A percentile compares a stretch with the other conserved stretches of the same genome.
These are phyloP conservation scores for Odontomyia ornata DNA, from an alignment of 2,888 invertebrate genomes.

Conservation along the genomic window DNA sequence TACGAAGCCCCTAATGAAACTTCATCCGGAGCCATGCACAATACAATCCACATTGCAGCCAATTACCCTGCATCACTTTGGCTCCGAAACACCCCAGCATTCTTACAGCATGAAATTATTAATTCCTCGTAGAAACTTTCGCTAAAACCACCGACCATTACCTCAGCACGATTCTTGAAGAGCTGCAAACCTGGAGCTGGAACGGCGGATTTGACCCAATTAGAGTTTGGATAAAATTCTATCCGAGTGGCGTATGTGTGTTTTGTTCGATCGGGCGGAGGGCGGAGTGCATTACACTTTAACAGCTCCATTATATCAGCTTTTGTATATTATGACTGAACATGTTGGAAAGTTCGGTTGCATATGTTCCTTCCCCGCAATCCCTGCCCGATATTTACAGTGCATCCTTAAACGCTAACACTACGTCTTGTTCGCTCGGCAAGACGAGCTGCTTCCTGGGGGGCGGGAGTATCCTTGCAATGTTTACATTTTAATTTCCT, in stretches of 20 bases:
- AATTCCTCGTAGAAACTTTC: slow-evolving; percentile 18
- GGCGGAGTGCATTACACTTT: slow-evolving; percentile 21
- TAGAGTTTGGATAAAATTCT: slow-evolving; percentile 23
- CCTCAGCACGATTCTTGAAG: neutral
- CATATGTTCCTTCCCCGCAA: neutral
- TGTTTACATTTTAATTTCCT: slow-evolving; percentile 41
- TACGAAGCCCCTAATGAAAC: neutral
- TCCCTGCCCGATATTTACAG: neutral
- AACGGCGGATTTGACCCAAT: slow-evolving; percentile 38
- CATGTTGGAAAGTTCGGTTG: slow-evolving; percentile 1
- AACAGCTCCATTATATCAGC: slow-evolving; percentile 39
- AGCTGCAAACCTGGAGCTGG: neutral
- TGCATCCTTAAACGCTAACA: neutral
- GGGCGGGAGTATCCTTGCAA: slow-evolving; percentile 5
- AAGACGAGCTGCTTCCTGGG: neutral
- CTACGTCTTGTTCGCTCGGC: neutral
- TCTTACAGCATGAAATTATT: slow-evolving; percentile 25
- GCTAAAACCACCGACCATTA: slow-evolving; percentile 17
- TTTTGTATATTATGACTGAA: slow-evolving; percentile 3
- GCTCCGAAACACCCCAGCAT: neutral
- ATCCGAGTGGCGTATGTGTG: neutral
- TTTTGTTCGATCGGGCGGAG: neutral
- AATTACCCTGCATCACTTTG: slow-evolving; percentile 24
- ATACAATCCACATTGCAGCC: neutral
- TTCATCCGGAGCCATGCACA: neutral